Base-by-base conservation (phyloP, 2,888 invertebrate genomes). In the Parnassius glacialis region DNA sequence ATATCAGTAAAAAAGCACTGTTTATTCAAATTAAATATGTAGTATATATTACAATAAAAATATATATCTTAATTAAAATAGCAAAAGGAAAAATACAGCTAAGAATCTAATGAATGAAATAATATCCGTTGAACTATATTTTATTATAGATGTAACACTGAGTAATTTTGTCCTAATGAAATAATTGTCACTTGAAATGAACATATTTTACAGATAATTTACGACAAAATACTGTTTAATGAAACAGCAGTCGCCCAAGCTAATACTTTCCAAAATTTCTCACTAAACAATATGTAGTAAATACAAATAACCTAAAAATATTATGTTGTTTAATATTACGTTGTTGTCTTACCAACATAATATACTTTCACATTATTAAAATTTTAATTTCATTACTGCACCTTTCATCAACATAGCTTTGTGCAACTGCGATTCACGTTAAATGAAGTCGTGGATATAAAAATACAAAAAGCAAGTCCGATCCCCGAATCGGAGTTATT, bases 11-110 rank as follows among this genome's bases (percentile, higher is more conserved):
- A 91, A 91, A 91, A 91, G 90, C 91, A 87, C 82, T 82, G 81
- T 90, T 91, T 90, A 91, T 89, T 91, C 87, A 90, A 91, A 90
- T 90, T 90, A 91, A 89, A 90, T 90, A 75, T 72, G 70, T 72
- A 84, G 79, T 81, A 84, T 90, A 90, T 90, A 89, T 90, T 90
- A 91, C 90, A 90, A 85, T 90, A 89, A 25, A 89, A 88, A 90
- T 87, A 90, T 86, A 86, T 84, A 84, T 85, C 88, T 90, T 87
- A 90, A 88, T 88, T 84, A 88, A 87, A 84, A 84, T 87, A 87
- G 90, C 89, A 87, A 89, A 88, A 80, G 79, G 82, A 89, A 85
- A 86, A 84, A 74, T 90, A 90, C 86, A 87, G 85, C 90, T 90
- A 90, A 83, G 82, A 84, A 83, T 85, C 86, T 90, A 90, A 84